These are phyloP conservation scores for Amphiprion percula DNA, from an alignment of 2,113 vertebrate genomes.

Conservation along the genomic window DNA sequence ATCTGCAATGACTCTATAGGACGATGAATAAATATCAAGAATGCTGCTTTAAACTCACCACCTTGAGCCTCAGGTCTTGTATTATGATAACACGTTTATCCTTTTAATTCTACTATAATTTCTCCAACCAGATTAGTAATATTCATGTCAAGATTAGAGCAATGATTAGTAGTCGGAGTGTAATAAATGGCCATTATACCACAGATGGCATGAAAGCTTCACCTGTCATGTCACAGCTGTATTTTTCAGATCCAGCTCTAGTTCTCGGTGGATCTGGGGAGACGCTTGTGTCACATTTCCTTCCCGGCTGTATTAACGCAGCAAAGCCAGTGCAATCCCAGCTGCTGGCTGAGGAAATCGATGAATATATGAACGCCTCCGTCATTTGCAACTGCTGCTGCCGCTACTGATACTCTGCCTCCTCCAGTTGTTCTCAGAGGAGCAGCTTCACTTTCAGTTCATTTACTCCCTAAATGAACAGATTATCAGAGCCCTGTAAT, in stretches of 20 bases:
- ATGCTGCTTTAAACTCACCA: no score
- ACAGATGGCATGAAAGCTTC: background rate
- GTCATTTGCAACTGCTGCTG: conserved; percentile 36
- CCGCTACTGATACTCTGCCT: conserved; percentile 31
- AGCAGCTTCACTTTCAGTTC: conserved; percentile 36
- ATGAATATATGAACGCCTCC: conserved; percentile 65
- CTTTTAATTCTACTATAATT: no score
- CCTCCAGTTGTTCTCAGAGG: conserved; percentile 53
- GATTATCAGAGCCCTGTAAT: conserved; percentile 7
- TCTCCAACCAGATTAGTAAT: no score
- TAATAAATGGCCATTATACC: conserved; percentile 9
- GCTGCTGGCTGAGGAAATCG: conserved; percentile 58
- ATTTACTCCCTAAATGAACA: conserved; percentile 52
- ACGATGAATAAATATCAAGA: no score
- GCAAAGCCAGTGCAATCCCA: conserved; percentile 29
- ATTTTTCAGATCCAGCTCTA: background rate
- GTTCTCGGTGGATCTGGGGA: conserved; percentile 9
- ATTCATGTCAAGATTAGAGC: background rate
- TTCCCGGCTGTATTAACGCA: conserved; percentile 4
- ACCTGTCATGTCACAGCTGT: background rate
- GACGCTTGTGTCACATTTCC: conserved; percentile 12
- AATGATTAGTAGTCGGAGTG: conserved; percentile 1
- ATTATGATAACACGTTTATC: no score
- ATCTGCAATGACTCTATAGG: no score
- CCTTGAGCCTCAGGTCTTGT: no score